These are phyloP conservation scores for Caenorhabditis remanei DNA, from an alignment of 1,140 invertebrate species.

Conservation along the genomic window DNA sequence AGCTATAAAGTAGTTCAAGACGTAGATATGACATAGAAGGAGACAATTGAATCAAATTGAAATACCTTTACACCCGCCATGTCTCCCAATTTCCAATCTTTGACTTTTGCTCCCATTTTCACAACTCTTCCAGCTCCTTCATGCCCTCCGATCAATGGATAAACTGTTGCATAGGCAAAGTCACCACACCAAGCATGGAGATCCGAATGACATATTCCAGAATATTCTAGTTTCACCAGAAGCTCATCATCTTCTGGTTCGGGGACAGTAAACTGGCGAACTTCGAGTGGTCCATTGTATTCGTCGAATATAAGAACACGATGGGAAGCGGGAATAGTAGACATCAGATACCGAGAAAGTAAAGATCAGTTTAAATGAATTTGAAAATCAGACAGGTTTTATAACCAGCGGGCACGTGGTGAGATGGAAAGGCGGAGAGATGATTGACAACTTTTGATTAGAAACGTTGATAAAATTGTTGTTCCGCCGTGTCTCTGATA, in stretches of 20 bases:
- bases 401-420: conserved; percentile 8
- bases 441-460: neutral
- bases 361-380: neutral
- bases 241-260: conserved; percentile 45
- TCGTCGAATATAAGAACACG: conserved; percentile 31
- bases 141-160: conserved; percentile 58
- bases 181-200: conserved; percentile 56
- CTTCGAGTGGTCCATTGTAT: conserved; percentile 44
- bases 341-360: neutral
- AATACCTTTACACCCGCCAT: conserved; percentile 52
- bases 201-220: conserved; percentile 61
- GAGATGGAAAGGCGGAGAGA: neutral
- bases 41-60: neutral
- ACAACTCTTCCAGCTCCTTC: conserved; percentile 58
- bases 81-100: conserved; percentile 53
- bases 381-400: conserved; percentile 2
- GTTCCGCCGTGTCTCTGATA: neutral
- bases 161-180: conserved; percentile 14
- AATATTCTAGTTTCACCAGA: conserved; percentile 52
- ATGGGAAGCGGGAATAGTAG: neutral
- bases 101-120: conserved; percentile 35
- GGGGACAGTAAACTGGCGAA: conserved; percentile 21
- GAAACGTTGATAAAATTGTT: neutral
- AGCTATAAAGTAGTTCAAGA: conserved; percentile 49
- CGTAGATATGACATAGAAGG: neutral